These are phyloP conservation scores for Acanthococcus lagerstroemiae DNA, from an alignment of 2,888 invertebrate species.

Conservation along the genomic window DNA sequence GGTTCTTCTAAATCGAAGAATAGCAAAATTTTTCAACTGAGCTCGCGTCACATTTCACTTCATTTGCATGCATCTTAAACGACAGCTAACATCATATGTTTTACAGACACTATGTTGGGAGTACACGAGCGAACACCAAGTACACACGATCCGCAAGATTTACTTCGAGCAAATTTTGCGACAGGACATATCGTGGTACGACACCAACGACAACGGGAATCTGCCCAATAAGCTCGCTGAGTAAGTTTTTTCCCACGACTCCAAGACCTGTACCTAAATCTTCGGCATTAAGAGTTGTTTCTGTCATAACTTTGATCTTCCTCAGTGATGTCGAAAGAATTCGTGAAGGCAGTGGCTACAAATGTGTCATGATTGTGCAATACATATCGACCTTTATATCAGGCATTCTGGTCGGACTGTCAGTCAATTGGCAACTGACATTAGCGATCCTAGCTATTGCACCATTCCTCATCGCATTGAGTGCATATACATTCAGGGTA, in stretches of 20 bases:
- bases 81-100: no score
- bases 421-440: background rate
- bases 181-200: slow-evolving; percentile 43
- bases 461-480: slow-evolving; percentile 63
- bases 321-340: slow-evolving; percentile 66
- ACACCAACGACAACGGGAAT: slow-evolving; percentile 43
- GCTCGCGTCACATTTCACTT: no score
- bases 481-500: slow-evolving; percentile 65
- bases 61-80: no score
- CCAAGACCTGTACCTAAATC: background rate
- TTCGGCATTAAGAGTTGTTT: no score
- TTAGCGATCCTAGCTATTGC: slow-evolving; percentile 43
- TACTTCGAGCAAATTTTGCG: slow-evolving; percentile 42
- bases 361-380: slow-evolving; percentile 63
- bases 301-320: no score
- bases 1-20: no score
- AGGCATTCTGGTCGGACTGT: slow-evolving; percentile 60
- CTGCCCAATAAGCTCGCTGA: slow-evolving; percentile 45
- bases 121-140: slow-evolving; percentile 42
- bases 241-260: slow-evolving; percentile 40
- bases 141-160: slow-evolving; percentile 39
- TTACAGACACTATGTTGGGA: slow-evolving; percentile 41
- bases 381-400: slow-evolving; percentile 61
- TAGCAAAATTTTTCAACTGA: no score
- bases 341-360: slow-evolving; percentile 75